Base-by-base conservation (phyloP, 1,140 invertebrate genomes). In the Halyomorpha halys region DNA sequence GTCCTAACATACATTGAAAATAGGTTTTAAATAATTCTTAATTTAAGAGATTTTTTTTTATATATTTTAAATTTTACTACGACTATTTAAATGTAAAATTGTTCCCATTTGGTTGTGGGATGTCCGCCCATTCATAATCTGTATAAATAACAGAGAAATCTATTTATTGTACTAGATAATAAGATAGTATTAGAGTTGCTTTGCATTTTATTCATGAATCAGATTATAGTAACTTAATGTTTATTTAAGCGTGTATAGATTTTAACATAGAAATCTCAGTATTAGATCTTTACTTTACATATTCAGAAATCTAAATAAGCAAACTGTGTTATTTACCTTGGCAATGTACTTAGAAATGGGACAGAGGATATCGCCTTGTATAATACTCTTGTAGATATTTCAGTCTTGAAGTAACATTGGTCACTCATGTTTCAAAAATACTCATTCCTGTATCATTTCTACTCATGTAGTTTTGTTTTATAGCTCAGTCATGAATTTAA, bases 271-370 rank as follows among this genome's bases (percentile, higher is more conserved):
- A 39, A 18, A 62, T 62, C 61, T 49, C 61, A 62, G 61, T 62
- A 62, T 62, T 62, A 62, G 61, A 62, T 23, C 53, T 59, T 64
- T 56, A 56, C 25, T 53, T 56, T 56, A 56, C 21, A 39, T 56
- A 34, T 64, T 34, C 25, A n/a, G 19, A 44, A 56, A 27, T 56
- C 44, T 56, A 54, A 54, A 64, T 59, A 59, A 64, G 63, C 54
- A 45, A 64, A 64, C 63, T 59, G 63, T 64, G 63, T 64, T 64
- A 64, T 62, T 62, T 45, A 47, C 51, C 61, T 64, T 64, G 63
- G 63, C 63, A 56, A 64, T 64, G 63, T 64, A 64, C 63, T 64
- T 64, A 64, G 63, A 49, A 49, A 19, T 49, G n/a, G 47, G 47
- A 21, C 47, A 18, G 47, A 6, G n/a, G 47, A 49, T 21, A 49